These are phyloP conservation scores for Tachuris rubrigastra DNA, from an alignment of 2,113 vertebrate species.

Conservation along the genomic window DNA sequence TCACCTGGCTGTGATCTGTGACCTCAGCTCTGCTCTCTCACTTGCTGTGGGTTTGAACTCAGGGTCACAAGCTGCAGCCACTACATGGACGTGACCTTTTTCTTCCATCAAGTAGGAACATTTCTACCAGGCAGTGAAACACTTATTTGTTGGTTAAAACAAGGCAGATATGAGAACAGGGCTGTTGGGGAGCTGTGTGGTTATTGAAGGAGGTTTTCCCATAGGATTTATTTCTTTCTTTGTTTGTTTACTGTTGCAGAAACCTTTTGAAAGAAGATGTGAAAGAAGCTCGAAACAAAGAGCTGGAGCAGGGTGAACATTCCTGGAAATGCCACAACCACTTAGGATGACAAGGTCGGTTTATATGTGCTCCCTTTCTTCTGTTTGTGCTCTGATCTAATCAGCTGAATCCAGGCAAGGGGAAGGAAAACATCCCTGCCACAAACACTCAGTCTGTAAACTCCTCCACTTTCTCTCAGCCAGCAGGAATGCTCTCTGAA, in stretches of 20 bases:
- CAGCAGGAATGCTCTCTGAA: background rate
- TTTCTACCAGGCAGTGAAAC: background rate
- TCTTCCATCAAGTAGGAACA: background rate
- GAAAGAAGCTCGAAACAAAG: background rate
- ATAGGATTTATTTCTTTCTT: background rate
- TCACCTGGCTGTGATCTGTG: background rate
- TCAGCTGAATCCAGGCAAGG: background rate
- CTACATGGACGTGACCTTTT: background rate
- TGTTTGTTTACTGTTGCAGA: background rate
- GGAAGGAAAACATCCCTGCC: constrained; percentile 10
- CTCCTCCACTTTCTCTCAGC: background rate
- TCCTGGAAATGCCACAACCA: constrained; percentile 43
- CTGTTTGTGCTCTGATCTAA: constrained; percentile 27
- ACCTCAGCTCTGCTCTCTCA: background rate
- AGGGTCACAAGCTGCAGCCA: background rate
- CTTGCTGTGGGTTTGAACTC: background rate
- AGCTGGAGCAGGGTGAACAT: background rate
- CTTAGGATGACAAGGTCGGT: constrained; percentile 59
- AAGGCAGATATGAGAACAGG: background rate
- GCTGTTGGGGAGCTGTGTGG: background rate
- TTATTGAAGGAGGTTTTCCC: background rate
- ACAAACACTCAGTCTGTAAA: background rate
- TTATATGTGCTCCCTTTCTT: background rate
- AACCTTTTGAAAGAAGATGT: background rate
- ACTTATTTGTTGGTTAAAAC: background rate